phyloP scores from a whole-genome alignment of 2,797 vertebrate species.

The Macroramphosus scolopax region DNA sequence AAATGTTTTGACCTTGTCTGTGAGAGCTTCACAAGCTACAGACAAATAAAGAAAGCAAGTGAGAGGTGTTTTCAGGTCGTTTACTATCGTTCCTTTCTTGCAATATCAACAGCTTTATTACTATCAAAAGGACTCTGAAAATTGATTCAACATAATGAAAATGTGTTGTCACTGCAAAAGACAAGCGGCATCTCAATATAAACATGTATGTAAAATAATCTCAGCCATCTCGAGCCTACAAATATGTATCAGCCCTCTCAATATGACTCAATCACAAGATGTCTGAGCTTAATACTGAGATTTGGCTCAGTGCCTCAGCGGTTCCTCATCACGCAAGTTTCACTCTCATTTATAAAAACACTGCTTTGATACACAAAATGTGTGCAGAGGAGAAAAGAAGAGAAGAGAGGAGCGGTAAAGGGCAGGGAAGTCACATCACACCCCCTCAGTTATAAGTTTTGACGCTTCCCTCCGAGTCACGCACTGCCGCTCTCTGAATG shows the following conservation, averaged over 20 bases:
- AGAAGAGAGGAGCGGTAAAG: slow-evolving; percentile 52
- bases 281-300: slow-evolving; percentile 45
- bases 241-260: background rate
- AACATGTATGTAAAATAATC: too few relatives aligned
- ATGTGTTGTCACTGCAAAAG: background rate
- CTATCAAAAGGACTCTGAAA: background rate
- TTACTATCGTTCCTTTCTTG: background rate
- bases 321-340: slow-evolving; percentile 60
- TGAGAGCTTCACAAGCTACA: slow-evolving; percentile 16
- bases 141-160: background rate
- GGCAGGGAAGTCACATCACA: slow-evolving; percentile 51
- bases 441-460: slow-evolving; percentile 46
- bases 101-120: too few relatives aligned
- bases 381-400: slow-evolving; percentile 27
- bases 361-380: slow-evolving; percentile 33
- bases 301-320: slow-evolving; percentile 51
- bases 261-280: slow-evolving; percentile 24
- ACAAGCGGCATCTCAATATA: background rate
- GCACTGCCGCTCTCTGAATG: slow-evolving; percentile 74
- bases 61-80: background rate
- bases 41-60: slow-evolving; percentile 10
- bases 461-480: slow-evolving; percentile 62
- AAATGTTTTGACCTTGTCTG: slow-evolving; percentile 62
- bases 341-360: slow-evolving; percentile 43
- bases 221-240: too few relatives aligned